Base-by-base conservation (phyloP, 2,888 invertebrate species). In the Melinaea menophilus region DNA sequence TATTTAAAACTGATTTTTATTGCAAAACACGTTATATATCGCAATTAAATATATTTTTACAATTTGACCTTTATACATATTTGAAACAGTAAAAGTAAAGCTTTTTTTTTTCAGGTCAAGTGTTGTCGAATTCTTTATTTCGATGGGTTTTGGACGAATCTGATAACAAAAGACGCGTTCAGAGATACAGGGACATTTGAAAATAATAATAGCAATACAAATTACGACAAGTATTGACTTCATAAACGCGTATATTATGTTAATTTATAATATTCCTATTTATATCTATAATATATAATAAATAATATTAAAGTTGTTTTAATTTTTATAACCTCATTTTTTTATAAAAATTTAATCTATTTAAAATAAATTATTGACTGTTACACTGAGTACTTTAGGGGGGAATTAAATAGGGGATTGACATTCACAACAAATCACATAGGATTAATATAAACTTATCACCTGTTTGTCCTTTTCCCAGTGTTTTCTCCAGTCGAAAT, bases 401-500 rank as follows among this genome's bases (percentile, higher is more conserved):
- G 3, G 37, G 37, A 7, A 37, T 3, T 9, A 41, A 59, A 11
- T n/a, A 35, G 35, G 51, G 34, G 5, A 35, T 51, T 12, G 54
- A 57, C 34, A 22, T 22, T 22, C 22, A 22, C 11, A 0, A 51
- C 58, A 13, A 13, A 33, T 45, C 47, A 22, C 22, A 12, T 5
- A 45, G 2, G 47, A n/a, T 35, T 56, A n/a, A 41, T 47, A 55
- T 57, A 58, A 33, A 41, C 7, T 5, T 34, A 91, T 91, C 91
- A 99, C 99, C 99, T 87, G 99, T 99, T 92, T 99, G 99, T 72
- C 99, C 99, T 90, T 99, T 99, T 77, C 99, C 99, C 72, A 99
- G 94, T 62, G 99, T 99, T 90, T 99, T 99, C 91, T 99, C 99
- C 89, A 99, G 93, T 86, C 99, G 93, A 92, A 99, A 99, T 66